phyloP scores from a whole-genome alignment of 2,797 vertebrate genomes.

The Catostomus latipinnis region DNA sequence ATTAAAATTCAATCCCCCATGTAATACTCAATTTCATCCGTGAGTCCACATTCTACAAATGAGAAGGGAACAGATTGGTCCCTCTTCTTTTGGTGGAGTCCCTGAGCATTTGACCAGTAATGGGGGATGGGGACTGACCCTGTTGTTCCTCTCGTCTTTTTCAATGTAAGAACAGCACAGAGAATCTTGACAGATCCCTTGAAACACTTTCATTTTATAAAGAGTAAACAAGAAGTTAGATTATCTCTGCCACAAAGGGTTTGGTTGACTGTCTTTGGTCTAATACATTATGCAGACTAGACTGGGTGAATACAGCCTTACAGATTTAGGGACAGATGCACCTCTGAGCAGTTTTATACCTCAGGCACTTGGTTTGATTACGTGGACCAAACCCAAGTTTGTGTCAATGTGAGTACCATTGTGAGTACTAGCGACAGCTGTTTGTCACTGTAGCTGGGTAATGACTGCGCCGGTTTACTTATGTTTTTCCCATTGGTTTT shows the following conservation, averaged over 20 bases:
- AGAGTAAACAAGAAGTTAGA: constrained; percentile 29
- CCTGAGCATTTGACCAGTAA: neutral
- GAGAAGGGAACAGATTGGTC: constrained; percentile 51
- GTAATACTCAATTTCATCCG: constrained; percentile 66
- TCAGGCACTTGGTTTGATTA: no score
- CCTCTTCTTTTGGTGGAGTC: constrained; percentile 29
- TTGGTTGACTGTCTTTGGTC: neutral
- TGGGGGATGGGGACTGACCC: neutral
- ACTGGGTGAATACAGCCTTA: neutral
- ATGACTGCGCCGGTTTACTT: no score
- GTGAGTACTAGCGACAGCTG: no score
- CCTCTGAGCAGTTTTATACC: no score
- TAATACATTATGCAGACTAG: neutral
- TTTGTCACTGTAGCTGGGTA: no score
- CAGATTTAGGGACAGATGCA: neutral
- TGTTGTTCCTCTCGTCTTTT: constrained; percentile 7
- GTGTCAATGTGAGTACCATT: no score
- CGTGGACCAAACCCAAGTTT: no score
- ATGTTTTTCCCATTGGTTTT: no score
- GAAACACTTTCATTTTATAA: constrained; percentile 46
- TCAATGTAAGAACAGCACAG: neutral
- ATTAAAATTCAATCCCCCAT: constrained; percentile 69
- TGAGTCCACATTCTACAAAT: constrained; percentile 68
- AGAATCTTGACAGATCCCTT: constrained; percentile 40
- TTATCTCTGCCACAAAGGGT: neutral